Conservation (phyloP, 2,797 vertebrate species). For the Cossypha polioptera region DNA sequence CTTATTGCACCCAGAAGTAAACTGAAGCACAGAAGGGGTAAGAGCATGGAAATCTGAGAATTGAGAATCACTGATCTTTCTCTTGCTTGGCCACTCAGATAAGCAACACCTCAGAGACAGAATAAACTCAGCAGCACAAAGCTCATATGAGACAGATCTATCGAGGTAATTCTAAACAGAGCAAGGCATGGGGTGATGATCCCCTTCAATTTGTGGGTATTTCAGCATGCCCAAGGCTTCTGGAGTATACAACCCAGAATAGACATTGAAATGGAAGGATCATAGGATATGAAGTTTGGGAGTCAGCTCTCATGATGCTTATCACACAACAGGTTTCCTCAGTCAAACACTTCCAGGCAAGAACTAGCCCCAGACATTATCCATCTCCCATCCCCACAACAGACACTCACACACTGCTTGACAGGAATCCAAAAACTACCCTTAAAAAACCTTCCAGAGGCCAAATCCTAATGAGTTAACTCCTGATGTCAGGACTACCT, state of each 20-base stretch:
- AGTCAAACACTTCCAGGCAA: neutral
- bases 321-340: neutral
- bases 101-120: neutral
- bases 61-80: neutral
- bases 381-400: neutral
- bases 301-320: neutral
- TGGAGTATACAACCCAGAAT: neutral
- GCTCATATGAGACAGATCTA: rapidly evolving
- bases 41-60: neutral
- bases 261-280: neutral
- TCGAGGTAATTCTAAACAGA: neutral
- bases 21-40: neutral
- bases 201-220: rapidly evolving
- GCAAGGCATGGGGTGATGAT: neutral
- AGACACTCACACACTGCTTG: neutral
- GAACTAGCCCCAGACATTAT: neutral
- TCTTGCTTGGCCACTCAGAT: neutral
- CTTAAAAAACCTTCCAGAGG: neutral
- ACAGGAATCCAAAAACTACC: neutral
- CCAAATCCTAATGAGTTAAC: neutral
- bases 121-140: neutral
- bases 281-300: neutral
- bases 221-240: neutral
- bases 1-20: neutral
- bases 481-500: neutral